Evolutionary conservation across 2,113 vertebrate genomes (phyloP), one percentile per base, ranked within the genome.

Genomic region (Thinocorus orbignyianus): DNA sequence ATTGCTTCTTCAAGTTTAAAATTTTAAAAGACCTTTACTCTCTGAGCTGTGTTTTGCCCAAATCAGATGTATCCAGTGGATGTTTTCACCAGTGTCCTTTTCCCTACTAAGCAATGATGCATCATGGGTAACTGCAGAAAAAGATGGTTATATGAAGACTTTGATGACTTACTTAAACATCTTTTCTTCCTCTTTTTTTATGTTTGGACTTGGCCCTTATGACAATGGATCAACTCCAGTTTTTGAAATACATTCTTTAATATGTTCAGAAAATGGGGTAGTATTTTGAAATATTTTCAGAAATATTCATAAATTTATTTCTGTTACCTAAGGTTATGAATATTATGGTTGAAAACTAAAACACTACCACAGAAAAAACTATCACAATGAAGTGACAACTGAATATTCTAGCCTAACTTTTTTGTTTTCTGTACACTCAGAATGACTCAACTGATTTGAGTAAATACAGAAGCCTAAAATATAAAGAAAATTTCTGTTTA

Each of bases 181-280:
- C 42, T 46, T 80, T 23, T 65, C 48, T 54, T 54, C 37, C 13
- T 90, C 33, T 70, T 79, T 44, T 44, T 72, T 74, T 76, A 91
- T 81, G 31, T 77, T 61, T 73, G 7, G 13, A 18, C 26, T 44
- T 86, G 42, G 41, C 17, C 91, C 72, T 76, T 13, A 79, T 78
- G 30, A n/a, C 28, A 81, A 28, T 16, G 18, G 61, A 22, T 33
- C 28, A 81, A 14, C 18, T 44, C 55, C 54, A 54, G n/a, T 60
- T 90, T 94, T 68, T 41, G 11, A 48, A 83, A 68, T 49, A 62
- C 85, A 26, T 15, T 57, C 55, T 69, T 69, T 15, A 37, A 86
- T 84, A 87, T 90, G 84, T 89, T 92, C 85, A 83, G 86, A 88
- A 96, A 96, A 92, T 35, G 23, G 69, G 51, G 39, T 79, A 52